Evolutionary conservation across 2,797 vertebrate genomes (phyloP).

Genomic region (Coranthus polyacanthus): DNA sequence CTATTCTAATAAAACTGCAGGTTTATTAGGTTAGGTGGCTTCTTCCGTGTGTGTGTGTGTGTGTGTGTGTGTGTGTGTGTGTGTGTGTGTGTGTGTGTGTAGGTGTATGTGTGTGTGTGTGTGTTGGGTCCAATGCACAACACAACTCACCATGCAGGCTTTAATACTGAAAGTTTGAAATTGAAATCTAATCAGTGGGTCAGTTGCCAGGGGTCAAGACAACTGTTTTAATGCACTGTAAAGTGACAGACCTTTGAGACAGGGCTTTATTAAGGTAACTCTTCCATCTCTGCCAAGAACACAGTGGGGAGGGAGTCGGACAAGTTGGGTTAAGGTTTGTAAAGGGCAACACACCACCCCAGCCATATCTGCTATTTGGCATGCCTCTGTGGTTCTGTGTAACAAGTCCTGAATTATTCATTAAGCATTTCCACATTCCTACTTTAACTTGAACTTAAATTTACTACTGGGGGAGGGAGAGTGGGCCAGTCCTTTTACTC

Average conservation of each 20-base stretch:
- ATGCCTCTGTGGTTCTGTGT: conserved; percentile 44
- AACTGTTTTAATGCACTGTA: conserved; percentile 47
- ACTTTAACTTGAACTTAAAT: conserved; percentile 55
- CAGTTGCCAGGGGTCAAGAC: conserved; percentile 29
- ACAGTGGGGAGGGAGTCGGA: conserved; percentile 25
- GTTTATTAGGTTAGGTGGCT: conserved; percentile 28
- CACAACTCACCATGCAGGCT: conserved; percentile 5
- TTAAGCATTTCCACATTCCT: conserved; percentile 55
- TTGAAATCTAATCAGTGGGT: conserved; percentile 41
- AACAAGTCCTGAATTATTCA: conserved; percentile 76
- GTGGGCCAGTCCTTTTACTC: conserved; percentile 2
- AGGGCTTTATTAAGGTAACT: conserved; percentile 31
- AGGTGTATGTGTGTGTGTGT: neutral
- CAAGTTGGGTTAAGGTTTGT: conserved; percentile 57
- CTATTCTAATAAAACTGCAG: conserved; percentile 29
- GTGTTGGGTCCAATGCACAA: conserved; percentile 17
- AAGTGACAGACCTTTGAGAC: conserved; percentile 37
- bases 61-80: conserved; percentile 1
- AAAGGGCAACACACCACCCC: conserved; percentile 59
- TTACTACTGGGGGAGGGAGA: conserved; percentile 17
- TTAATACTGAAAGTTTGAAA: conserved; percentile 39
- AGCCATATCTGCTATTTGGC: conserved; percentile 58
- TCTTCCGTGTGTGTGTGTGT: neutral
- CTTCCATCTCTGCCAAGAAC: conserved; percentile 47
- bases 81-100: conserved; percentile 6